Evolutionary conservation across 2,888 invertebrate species (phyloP).

Genomic region (Netelia fuscicornis): DNA sequence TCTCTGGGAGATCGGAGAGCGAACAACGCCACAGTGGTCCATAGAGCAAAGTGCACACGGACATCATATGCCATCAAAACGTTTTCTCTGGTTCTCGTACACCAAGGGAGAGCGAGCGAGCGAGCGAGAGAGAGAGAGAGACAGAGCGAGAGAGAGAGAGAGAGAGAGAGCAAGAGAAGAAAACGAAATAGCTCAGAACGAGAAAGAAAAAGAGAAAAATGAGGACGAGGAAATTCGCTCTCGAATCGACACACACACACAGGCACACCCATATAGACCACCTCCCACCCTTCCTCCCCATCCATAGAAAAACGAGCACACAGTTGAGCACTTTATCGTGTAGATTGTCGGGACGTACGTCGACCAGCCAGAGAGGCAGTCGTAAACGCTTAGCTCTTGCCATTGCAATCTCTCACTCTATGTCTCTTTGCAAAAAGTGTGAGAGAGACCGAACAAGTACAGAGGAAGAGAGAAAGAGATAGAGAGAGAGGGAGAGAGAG

Average conservation of each 20-base stretch:
- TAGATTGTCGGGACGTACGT: slow-evolving; percentile 44
- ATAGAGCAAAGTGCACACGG: slow-evolving; percentile 48
- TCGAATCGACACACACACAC: slow-evolving; percentile 28
- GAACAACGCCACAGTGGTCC: slow-evolving; percentile 42
- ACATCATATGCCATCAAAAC: slow-evolving; percentile 53
- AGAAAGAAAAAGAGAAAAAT: slow-evolving; percentile 10
- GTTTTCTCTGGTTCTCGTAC: slow-evolving; percentile 42
- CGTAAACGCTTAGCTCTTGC: slow-evolving; percentile 59
- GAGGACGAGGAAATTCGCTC: slow-evolving; percentile 1
- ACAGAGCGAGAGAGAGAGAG: slow-evolving; percentile 18
- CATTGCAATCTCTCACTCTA: slow-evolving; percentile 20
- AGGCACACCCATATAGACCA: background rate
- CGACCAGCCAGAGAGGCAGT: slow-evolving; percentile 56
- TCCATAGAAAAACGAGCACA: slow-evolving; percentile 32
- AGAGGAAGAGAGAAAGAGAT: background rate
- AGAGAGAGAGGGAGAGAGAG: background rate
- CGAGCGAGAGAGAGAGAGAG: slow-evolving; percentile 24
- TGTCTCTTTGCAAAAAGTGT: slow-evolving; percentile 16
- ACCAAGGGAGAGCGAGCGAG: slow-evolving; percentile 13
- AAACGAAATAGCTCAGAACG: slow-evolving; percentile 27
- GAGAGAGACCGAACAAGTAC: slow-evolving; percentile 5
- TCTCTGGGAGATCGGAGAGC: slow-evolving; percentile 29
- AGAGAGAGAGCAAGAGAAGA: slow-evolving; percentile 29
- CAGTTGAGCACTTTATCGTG: slow-evolving; percentile 48
- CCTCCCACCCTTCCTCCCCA: too few relatives aligned